Conservation (phyloP, 30 jellyfish, hydroid and myxozoan genomes). For the Aurelia sp. region DNA sequence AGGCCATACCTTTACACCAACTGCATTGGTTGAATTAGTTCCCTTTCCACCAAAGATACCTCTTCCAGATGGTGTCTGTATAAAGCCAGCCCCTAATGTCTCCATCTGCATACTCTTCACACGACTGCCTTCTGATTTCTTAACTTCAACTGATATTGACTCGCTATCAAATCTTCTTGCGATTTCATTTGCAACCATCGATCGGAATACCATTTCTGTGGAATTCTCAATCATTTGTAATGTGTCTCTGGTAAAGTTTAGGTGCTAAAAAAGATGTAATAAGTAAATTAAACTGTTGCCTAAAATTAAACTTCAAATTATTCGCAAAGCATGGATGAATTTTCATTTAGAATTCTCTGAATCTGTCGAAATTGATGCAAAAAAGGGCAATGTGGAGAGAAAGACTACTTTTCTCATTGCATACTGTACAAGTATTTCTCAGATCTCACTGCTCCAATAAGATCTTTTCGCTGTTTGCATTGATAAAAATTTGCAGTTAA, state of each 20-base stretch:
- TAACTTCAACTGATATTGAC: slow-evolving; percentile 39
- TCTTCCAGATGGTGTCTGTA: slow-evolving; percentile 47
- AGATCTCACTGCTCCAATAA: too few species aligned
- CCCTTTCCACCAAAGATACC: slow-evolving; percentile 15
- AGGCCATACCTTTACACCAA: slow-evolving; percentile 20
- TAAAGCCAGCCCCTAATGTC: slow-evolving; percentile 36
- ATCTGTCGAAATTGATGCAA: too few species aligned
- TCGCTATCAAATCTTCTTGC: slow-evolving; percentile 33
- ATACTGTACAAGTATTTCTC: too few species aligned
- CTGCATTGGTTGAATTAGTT: slow-evolving; percentile 10
- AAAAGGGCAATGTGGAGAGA: too few species aligned
- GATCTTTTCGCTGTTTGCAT: too few species aligned
- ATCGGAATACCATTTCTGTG: slow-evolving; percentile 20
- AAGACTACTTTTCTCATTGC: too few species aligned
- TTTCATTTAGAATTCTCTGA: too few species aligned
- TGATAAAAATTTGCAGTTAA: too few species aligned
- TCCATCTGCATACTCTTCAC: slow-evolving; percentile 7
- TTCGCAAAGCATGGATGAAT: too few species aligned
- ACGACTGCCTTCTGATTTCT: slow-evolving; percentile 31
- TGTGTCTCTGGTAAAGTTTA: slow-evolving; percentile 14
- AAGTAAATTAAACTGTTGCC: not conserved
- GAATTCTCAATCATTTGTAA: slow-evolving; percentile 21
- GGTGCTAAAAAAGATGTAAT: not conserved
- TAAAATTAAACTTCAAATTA: too few species aligned
- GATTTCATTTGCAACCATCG: slow-evolving; percentile 44